Evolutionary conservation across 2,797 vertebrate species (phyloP).

Genomic region (Selene dorsalis): DNA sequence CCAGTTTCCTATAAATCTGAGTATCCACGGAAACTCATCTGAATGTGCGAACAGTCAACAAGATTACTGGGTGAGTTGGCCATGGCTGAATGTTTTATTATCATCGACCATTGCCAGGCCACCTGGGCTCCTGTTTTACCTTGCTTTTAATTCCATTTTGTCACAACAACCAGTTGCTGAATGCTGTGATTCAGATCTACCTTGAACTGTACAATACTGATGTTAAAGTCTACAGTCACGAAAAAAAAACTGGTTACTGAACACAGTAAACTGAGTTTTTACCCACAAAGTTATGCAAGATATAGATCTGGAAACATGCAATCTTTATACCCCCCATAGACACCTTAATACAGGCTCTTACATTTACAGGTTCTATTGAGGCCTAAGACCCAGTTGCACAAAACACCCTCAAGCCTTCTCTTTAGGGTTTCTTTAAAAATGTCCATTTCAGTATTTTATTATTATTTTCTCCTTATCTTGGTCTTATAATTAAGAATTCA

Average conservation of each 20-base stretch:
- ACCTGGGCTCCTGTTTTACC: background rate
- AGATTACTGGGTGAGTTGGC: constrained; percentile 18
- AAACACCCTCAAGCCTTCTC: too few relatives aligned
- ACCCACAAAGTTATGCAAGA: background rate
- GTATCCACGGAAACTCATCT: constrained; percentile 53
- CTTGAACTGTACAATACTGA: background rate
- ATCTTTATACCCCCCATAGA: background rate
- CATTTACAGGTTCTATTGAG: background rate
- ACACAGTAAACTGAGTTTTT: background rate
- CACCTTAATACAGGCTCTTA: background rate
- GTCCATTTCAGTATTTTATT: too few relatives aligned
- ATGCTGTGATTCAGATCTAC: background rate
- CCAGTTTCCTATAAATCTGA: constrained; percentile 39
- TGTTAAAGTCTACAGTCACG: background rate
- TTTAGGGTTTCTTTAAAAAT: too few relatives aligned
- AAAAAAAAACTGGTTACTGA: background rate
- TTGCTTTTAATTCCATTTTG: background rate
- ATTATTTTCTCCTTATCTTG: too few relatives aligned
- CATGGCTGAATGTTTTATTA: constrained; percentile 10
- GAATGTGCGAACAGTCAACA: background rate
- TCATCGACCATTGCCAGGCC: background rate
- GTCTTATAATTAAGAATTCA: too few relatives aligned
- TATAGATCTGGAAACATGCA: background rate
- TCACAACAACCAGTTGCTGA: background rate
- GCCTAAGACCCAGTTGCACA: background rate